Conservation (phyloP, 2,888 invertebrate genomes). For the Creontiades dilutus region DNA sequence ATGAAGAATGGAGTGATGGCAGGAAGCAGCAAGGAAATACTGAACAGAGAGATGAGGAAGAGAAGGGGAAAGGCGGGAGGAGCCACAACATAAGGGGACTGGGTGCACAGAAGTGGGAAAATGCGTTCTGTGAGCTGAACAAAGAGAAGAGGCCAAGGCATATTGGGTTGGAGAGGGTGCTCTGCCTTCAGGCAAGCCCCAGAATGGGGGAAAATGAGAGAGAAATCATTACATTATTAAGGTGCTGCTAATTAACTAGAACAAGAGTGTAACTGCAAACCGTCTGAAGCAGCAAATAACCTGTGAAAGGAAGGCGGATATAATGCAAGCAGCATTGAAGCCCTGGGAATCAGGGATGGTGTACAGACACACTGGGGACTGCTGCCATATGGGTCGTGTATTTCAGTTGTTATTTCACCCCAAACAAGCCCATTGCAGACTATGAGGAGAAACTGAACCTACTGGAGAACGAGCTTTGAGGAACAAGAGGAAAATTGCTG, state of each 20-base stretch:
- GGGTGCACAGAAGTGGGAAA: conserved; percentile 68
- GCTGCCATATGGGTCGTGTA: conserved; percentile 74
- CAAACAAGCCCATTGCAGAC: not conserved
- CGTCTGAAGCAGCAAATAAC: conserved; percentile 73
- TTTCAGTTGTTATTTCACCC: not conserved
- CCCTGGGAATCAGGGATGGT: conserved; percentile 67
- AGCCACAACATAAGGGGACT: conserved; percentile 63
- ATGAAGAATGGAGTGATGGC: too few relatives aligned
- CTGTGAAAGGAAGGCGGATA: conserved; percentile 63
- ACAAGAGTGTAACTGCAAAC: conserved; percentile 73
- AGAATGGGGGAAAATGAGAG: conserved; percentile 38
- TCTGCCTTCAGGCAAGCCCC: conserved; percentile 67
- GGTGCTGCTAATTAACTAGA: conserved; percentile 74
- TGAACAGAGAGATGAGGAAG: too few relatives aligned
- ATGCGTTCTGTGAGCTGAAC: conserved; percentile 74
- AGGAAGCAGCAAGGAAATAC: too few relatives aligned
- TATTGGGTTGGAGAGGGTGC: conserved; percentile 68
- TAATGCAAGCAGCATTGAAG: conserved; percentile 74
- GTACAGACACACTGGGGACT: conserved; percentile 67
- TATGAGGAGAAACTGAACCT: not conserved
- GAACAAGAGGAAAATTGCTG: not conserved
- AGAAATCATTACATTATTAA: conserved; percentile 16
- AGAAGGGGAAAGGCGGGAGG: too few relatives aligned
- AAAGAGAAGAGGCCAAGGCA: conserved; percentile 62
- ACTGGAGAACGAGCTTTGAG: not conserved